phyloP scores from a whole-genome alignment of 2,113 vertebrate genomes.

The Trachemys scripta region DNA sequence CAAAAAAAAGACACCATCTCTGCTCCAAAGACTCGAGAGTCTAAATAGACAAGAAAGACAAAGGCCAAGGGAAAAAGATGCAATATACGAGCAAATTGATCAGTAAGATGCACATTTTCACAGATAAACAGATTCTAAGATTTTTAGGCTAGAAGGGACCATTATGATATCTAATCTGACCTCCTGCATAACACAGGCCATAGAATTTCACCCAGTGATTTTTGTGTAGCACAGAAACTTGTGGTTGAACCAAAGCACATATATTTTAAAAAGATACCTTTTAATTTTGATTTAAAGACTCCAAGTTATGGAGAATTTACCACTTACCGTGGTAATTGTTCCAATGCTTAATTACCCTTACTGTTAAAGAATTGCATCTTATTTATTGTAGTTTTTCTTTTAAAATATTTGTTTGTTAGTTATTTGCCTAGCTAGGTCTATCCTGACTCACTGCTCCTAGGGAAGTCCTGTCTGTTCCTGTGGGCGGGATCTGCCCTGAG shows the following conservation, averaged over 20 bases:
- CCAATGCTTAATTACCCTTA: not conserved
- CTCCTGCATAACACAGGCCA: not conserved
- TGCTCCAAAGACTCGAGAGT: not conserved
- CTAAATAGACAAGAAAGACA: not conserved
- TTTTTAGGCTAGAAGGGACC: not conserved
- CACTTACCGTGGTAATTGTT: not conserved
- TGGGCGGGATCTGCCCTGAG: not conserved
- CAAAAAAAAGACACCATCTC: not conserved
- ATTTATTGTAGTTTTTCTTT: not conserved
- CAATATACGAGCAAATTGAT: not conserved
- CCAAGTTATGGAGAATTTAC: not conserved
- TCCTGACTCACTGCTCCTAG: not conserved
- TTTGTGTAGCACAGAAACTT: not conserved
- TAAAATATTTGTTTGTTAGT: not conserved
- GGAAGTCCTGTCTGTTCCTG: not conserved
- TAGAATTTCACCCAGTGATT: not conserved
- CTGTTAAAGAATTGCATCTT: not conserved
- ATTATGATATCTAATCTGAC: not conserved
- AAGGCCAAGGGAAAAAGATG: not conserved
- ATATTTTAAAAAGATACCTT: not conserved
- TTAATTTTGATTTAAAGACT: not conserved
- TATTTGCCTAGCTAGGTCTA: not conserved
- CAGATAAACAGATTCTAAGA: too few species aligned
- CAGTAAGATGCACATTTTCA: not conserved
- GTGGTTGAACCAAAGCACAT: not conserved